Evolutionary conservation across 2,888 invertebrate genomes (phyloP).

Genomic region (Eupelmus urozonus): DNA sequence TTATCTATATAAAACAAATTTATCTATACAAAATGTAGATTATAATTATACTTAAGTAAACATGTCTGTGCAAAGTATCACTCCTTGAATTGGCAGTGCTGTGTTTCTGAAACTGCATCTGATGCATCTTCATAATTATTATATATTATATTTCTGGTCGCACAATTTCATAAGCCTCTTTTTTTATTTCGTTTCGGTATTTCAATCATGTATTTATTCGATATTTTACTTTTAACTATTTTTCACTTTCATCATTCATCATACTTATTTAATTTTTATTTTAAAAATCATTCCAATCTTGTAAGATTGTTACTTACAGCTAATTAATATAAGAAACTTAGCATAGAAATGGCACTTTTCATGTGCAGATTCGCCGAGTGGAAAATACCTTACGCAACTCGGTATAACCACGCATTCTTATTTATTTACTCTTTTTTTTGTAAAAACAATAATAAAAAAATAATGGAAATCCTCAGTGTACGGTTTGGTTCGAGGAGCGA

Average conservation of each 20-base stretch:
- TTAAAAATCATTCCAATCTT: constrained; percentile 21
- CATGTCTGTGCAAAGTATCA: not conserved
- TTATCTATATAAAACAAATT: no score
- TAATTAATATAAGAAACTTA: constrained; percentile 37
- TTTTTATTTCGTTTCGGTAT: constrained; percentile 16
- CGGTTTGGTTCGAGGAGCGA: constrained; percentile 14
- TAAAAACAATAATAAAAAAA: constrained; percentile 30
- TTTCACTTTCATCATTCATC: constrained; percentile 8
- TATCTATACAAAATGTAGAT: constrained; percentile 26
- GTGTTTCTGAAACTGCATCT: constrained; percentile 28
- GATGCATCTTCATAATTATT: constrained; percentile 38
- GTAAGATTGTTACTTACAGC: constrained; percentile 34
- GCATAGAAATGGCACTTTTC: constrained; percentile 27
- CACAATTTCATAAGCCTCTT: constrained; percentile 52
- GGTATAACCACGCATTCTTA: constrained; percentile 2
- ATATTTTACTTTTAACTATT: no score
- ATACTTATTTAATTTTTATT: constrained; percentile 1
- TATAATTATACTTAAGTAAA: constrained; percentile 9
- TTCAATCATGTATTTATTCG: constrained; percentile 1
- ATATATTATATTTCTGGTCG: constrained; percentile 36
- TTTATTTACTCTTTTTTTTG: constrained; percentile 41
- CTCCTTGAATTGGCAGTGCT: constrained; percentile 46
- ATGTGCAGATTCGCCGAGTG: constrained; percentile 29
- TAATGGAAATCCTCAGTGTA: constrained; percentile 15
- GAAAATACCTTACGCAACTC: constrained; percentile 14